Base-by-base conservation (phyloP, 2,113 vertebrate species). In the Chiloscyllium plagiosum region DNA sequence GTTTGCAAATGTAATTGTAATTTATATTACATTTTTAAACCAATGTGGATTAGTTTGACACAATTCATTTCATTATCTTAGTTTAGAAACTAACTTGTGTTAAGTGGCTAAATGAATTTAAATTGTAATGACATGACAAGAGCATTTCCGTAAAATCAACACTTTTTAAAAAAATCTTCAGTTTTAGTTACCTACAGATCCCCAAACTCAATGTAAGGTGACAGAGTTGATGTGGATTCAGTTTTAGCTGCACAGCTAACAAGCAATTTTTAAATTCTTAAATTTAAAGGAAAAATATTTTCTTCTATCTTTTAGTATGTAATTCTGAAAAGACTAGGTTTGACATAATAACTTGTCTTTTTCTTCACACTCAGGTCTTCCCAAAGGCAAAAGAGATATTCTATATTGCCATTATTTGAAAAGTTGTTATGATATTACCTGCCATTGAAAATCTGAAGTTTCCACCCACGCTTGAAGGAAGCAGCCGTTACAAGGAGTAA, bases 311-410 rank as follows among this genome's bases (percentile, higher is more conserved):
- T 37, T 72, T 72, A 50, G 68, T 50, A 50, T 70, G 24, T n/a
- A 50, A 29, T 66, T 47, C 37, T 42, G 93, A 94, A 69, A 22
- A 52, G 12, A 47, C 52, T 3, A 52, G 47, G 68, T 26, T 47
- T 95, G 94, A 72, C 94, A 66, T 93, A 68, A 93, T 93, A 68
- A 66, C n/a, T 19, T 65, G 69, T 95, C 26, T 95, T 95, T 33
- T 72, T 76, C 69, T 29, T 95, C 47, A 72, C 15, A 50, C 47
- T 52, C 47, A 95, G 69, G 37, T 95, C 68, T 52, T 72, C 47
- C 94, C 69, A 95, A 2, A 8, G 94, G 24, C 69, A 95, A 69
- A 72, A 47, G 69, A 76, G 47, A 26, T 95, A 29, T 17, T 72
- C 42, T 17, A 26, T 95, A 26, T 24, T 95, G 37, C 94, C 69